Base-by-base conservation (phyloP, 1,140 invertebrate genomes). In the Carposina sasakii region DNA sequence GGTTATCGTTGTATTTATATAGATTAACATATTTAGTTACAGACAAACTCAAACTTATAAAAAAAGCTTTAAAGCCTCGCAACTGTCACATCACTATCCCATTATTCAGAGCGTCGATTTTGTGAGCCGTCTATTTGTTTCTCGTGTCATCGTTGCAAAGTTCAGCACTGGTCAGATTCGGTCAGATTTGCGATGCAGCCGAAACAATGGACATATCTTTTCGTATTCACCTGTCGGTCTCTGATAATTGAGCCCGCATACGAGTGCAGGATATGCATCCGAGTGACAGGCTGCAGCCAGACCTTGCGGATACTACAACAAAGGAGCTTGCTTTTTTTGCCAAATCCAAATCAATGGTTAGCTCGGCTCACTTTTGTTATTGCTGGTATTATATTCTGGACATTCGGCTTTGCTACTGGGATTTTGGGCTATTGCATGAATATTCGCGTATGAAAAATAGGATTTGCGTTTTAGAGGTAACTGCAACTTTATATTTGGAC, bases 301-400 rank as follows among this genome's bases (percentile, higher is more conserved):
- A 72, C 63, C 69, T 66, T 66, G 62, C 71, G 71, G 64, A 63
- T 71, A 67, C 64, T 63, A 63, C 56, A n/a, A 78, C 71, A 83
- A 79, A 72, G 62, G 73, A 52, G 57, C 56, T 71, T 62, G 54
- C 71, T 69, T 82, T 78, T 81, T 79, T 76, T 62, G 51, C 42
- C 41, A 73, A 81, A 79, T 77, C 65, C 67, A 78, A 83, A 81
- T 79, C 79, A 83, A 81, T 77, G 76, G 76, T 76, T 70, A 75
- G 69, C 63, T 62, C 68, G 53, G 60, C 63, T 73, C 67, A 76
- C 72, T 76, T 77, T 77, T 81, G 72, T 79, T 76, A 70, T 75
- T 71, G 70, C 64, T 61, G 59, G 69, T 65, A 74, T 77, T 75
- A 76, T 69, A 65, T 68, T 60, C 63, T 54, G 57, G 52, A 55